Evolutionary conservation across 2,113 vertebrate species (phyloP).

Genomic region (Gobius niger): DNA sequence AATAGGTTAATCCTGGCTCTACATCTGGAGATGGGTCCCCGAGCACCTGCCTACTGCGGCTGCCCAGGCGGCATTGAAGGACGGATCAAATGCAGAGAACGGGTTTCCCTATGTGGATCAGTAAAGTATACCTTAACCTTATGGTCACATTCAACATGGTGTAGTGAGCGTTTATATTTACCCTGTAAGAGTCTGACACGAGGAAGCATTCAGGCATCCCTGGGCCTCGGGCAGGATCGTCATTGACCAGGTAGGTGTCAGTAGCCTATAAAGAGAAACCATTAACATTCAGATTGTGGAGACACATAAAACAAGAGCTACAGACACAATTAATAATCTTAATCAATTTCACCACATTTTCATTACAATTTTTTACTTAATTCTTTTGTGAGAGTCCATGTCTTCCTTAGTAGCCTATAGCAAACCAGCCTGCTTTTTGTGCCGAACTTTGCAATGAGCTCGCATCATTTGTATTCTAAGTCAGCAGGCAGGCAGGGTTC

Average conservation of each 20-base stretch:
- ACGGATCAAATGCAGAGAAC: no score
- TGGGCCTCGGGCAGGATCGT: constrained; percentile 76
- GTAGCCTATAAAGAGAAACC: constrained; percentile 70
- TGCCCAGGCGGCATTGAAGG: no score
- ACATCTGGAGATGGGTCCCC: no score
- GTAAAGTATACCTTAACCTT: no score
- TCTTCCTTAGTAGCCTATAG: no score
- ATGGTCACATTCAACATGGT: constrained; percentile 3
- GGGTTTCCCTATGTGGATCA: no score
- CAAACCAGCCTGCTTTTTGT: constrained; percentile 50
- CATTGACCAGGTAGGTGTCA: constrained; percentile 81
- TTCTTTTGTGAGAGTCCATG: no score
- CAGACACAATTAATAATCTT: neutral
- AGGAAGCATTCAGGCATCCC: constrained; percentile 83
- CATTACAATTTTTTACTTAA: no score
- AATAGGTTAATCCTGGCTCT: no score
- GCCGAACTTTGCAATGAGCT: constrained; percentile 66
- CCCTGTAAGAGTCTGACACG: constrained; percentile 81
- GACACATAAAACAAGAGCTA: neutral
- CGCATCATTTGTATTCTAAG: constrained; percentile 78
- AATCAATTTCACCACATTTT: constrained; percentile 4
- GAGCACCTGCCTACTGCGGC: no score
- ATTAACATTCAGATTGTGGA: neutral
- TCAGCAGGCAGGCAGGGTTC: constrained; percentile 70
- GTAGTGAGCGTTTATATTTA: constrained; percentile 58